Percentiles rank a stretch among this genome's conserved stretches.
Conservation (phyloP, 1,140 invertebrate genomes). For the Coelopa frigida region DNA sequence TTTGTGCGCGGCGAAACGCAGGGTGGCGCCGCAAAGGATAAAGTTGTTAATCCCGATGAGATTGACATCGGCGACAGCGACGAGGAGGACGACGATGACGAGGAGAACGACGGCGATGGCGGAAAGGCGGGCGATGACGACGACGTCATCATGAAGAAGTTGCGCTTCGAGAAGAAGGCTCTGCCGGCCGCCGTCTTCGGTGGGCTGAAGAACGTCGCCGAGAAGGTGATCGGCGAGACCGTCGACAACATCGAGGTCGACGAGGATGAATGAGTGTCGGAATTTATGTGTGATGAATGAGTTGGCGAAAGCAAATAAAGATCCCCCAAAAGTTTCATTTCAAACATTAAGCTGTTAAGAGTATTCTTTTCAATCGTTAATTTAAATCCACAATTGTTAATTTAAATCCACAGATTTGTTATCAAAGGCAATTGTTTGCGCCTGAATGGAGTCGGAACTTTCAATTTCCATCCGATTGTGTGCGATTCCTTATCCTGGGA, state of each 20-base stretch:
- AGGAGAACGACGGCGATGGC: constrained; percentile 53
- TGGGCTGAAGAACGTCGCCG: constrained; percentile 48
- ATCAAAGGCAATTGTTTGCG: no score
- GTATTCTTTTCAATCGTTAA: no score
- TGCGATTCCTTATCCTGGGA: no score
- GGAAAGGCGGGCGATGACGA: constrained; percentile 52
- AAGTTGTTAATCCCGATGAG: constrained; percentile 86
- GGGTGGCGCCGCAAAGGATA: constrained; percentile 61
- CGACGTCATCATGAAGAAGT: constrained; percentile 49
- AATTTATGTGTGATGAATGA: neutral
- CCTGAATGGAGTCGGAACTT: no score
- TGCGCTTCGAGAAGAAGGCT: constrained; percentile 70
- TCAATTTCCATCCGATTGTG: no score
- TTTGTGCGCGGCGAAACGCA: constrained; percentile 84
- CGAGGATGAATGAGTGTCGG: constrained; percentile 6
- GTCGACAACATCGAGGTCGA: no score
- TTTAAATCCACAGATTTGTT: no score
- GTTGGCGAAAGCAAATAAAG: neutral
- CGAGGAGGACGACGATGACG: constrained; percentile 63
- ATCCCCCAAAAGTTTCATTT: constrained; percentile 7
- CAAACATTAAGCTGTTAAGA: no score
- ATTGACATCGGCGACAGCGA: constrained; percentile 84
- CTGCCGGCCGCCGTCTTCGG: constrained; percentile 84
- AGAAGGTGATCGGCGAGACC: no score
- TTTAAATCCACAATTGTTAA: no score